These are phyloP conservation scores for Bursaphelenchus okinawaensis DNA, from an alignment of 2,888 invertebrate species.

Conservation along the genomic window DNA sequence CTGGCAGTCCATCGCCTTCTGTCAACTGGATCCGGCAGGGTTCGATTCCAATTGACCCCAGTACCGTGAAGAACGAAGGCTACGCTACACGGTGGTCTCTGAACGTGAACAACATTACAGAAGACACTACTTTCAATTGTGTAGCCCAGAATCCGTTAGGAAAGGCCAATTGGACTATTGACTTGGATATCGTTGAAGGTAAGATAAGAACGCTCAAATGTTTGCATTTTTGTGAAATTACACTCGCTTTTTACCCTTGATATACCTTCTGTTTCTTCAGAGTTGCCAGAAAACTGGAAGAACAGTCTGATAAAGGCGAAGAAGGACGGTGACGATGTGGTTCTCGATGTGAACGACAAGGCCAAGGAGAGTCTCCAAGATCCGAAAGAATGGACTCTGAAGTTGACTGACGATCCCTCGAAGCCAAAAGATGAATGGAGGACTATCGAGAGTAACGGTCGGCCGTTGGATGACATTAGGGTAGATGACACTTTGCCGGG, in stretches of 20 bases:
- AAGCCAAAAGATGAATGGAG: slow-evolving; percentile 45
- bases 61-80: slow-evolving; percentile 42
- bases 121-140: slow-evolving; percentile 54
- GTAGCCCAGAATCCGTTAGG: slow-evolving; percentile 55
- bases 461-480: slow-evolving; percentile 37
- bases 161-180: slow-evolving; percentile 56
- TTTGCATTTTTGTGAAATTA: not conserved
- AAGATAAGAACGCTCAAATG: too few species aligned
- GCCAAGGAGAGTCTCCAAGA: slow-evolving; percentile 47
- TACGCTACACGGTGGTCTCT: slow-evolving; percentile 47
- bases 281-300: slow-evolving; percentile 43
- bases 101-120: slow-evolving; percentile 51
- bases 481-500: slow-evolving; percentile 44
- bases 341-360: slow-evolving; percentile 46
- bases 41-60: slow-evolving; percentile 52
- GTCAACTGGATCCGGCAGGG: slow-evolving; percentile 56
- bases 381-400: slow-evolving; percentile 49
- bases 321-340: slow-evolving; percentile 42
- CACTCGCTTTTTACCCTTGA: not conserved
- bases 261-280: slow-evolving; percentile 21
- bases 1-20: slow-evolving; percentile 49
- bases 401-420: slow-evolving; percentile 48
- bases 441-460: slow-evolving; percentile 38
- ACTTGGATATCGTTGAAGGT: slow-evolving; percentile 42
- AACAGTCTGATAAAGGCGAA: slow-evolving; percentile 48